Conservation (phyloP, 2,888 invertebrate species). For the Apodemia duryi region DNA sequence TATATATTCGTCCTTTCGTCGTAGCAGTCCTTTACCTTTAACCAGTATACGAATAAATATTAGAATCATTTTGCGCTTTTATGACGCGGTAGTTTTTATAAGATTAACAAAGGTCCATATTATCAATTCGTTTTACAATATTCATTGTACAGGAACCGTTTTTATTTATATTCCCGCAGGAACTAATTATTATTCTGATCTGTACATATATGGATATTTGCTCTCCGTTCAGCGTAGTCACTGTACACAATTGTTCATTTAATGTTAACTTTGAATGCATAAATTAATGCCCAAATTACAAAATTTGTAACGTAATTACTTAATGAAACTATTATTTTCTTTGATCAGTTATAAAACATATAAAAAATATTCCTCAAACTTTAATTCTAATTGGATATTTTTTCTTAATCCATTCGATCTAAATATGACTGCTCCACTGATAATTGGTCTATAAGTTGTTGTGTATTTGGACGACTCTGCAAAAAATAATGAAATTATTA, state of each 20-base stretch:
- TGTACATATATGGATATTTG: constrained; percentile 1
- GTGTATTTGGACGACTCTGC: constrained; percentile 68
- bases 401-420: constrained; percentile 64
- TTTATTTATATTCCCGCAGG: constrained; percentile 6
- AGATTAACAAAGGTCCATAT: too few species aligned
- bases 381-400: neutral
- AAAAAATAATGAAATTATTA: constrained; percentile 31
- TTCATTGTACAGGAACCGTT: neutral
- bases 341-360: constrained; percentile 5
- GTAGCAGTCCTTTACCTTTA: too few species aligned
- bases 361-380: constrained; percentile 2
- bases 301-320: neutral
- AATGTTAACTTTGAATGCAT: constrained; percentile 1
- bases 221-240: neutral
- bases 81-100: too few species aligned
- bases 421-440: constrained; percentile 69
- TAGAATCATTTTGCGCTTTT: too few species aligned
- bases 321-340: neutral
- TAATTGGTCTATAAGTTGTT: constrained; percentile 61
- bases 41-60: too few species aligned
- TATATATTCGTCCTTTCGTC: too few species aligned
- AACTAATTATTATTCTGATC: constrained; percentile 7
- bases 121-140: neutral
- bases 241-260: constrained; percentile 14
- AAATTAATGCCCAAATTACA: constrained; percentile 9